Base-by-base conservation (phyloP, 2,113 vertebrate genomes). In the Reinhardtius hippoglossoides region DNA sequence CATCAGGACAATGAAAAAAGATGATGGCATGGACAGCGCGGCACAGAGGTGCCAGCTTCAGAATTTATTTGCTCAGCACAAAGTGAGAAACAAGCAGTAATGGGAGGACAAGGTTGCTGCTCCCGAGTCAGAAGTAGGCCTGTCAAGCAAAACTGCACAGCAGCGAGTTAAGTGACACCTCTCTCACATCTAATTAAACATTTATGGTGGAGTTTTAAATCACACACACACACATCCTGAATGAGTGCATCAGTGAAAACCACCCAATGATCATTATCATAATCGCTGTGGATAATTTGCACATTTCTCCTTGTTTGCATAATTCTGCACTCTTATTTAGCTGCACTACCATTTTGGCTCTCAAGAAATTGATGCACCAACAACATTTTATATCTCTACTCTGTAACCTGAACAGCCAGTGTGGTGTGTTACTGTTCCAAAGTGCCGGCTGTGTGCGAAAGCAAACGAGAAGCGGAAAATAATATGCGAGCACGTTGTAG, bases 111-210 rank as follows among this genome's bases (percentile, higher is more conserved):
- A 71, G 70, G 24, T 31, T 50, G 16, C 64, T 72, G 57, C 26
- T 77, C 64, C 5, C 4, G 14, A 67, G 37, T 44, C 40, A 4
- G 71, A 77, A 85, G 72, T 68, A 67, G 83, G 87, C 66, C 74
- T 86, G 74, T 61, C 59, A 77, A 24, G 44, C 66, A 81, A 80
- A 76, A 76, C 63, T 42, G 74, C 70, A 66, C 1, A 52, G 74
- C 69, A 82, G 85, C 42, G 42, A 81, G 89, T 27, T 89, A 92
- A 91, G 68, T 57, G 87, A 92, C 88, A 91, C 89, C 64, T 69
- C 76, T 78, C 75, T 79, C 69, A 58, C 80, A 61, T 74, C 67
- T 69, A 5, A 67, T 89, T 13, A 92, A 94, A 92, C 89, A 94
- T 94, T 93, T 52, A 95, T 88, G 69, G 23, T 27, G n/a, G 37